phyloP scores from a whole-genome alignment of 2,888 invertebrate species.

The Neoscelio sp. region DNA sequence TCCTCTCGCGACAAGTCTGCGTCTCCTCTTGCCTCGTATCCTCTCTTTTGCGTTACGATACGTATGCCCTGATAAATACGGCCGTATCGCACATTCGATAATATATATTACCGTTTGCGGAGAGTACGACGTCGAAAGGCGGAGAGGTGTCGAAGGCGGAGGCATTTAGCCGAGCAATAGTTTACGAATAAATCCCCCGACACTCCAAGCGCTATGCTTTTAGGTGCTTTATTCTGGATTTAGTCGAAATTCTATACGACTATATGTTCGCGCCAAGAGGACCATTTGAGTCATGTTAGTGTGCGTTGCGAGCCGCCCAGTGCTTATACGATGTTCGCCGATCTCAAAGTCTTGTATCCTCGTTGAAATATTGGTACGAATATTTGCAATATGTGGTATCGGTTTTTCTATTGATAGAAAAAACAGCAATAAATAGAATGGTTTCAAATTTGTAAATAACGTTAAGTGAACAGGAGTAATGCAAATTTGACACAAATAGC shows the following conservation, averaged over 20 bases:
- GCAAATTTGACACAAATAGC: no score
- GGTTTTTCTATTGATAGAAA: slow-evolving; percentile 14
- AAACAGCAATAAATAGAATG: not conserved
- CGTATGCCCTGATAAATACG: slow-evolving; percentile 65
- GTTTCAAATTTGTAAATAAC: no score
- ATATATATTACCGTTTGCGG: slow-evolving; percentile 82
- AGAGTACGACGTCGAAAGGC: slow-evolving; percentile 59
- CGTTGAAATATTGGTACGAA: slow-evolving; percentile 36
- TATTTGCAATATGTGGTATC: slow-evolving; percentile 28
- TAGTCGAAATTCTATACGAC: slow-evolving; percentile 67
- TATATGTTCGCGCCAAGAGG: slow-evolving; percentile 48
- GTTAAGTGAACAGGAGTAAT: no score
- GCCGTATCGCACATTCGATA: slow-evolving; percentile 76
- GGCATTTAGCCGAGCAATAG: slow-evolving; percentile 76
- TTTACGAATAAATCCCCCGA: slow-evolving; percentile 82
- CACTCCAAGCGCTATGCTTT: slow-evolving; percentile 80
- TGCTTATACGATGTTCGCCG: slow-evolving; percentile 37
- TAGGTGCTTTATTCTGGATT: slow-evolving; percentile 79
- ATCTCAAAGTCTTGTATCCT: slow-evolving; percentile 38
- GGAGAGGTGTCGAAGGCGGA: slow-evolving; percentile 66
- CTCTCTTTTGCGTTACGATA: slow-evolving; percentile 61
- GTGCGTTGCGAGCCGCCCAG: slow-evolving; percentile 11
- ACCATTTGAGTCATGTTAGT: slow-evolving; percentile 43
- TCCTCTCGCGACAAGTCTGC: slow-evolving; percentile 76
- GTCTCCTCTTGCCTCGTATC: slow-evolving; percentile 65